Evolutionary conservation across 1,140 invertebrate species (phyloP), one percentile per base, ranked within the genome.

Genomic region (Trypoxylus dichotomus): DNA sequence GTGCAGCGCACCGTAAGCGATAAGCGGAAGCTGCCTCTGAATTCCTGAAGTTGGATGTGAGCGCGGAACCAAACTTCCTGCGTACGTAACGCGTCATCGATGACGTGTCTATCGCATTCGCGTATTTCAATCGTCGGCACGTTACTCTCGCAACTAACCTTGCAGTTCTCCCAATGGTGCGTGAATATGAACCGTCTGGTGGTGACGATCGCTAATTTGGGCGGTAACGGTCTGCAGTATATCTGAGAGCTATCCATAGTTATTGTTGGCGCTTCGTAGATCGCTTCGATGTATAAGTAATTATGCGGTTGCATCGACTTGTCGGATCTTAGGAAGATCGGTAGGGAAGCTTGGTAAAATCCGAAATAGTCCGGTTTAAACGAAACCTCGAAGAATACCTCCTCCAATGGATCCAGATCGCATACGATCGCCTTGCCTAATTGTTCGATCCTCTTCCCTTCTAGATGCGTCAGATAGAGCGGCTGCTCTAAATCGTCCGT

Each of bases 321-420:
- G 25, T 78, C 79, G 42, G 76, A 76, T 42, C 47, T 74, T 19
- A 79, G 13, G 43, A 76, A 78, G 41, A 79, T 76, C 3, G 78
- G 76, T 11, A 80, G 19, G 24, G 41, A 15, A 8, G 74, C 41
- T n/a, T 2, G n/a, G 37, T 63, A 68, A 1, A 11, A 24, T 3
- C 79, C 79, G 7, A n/a, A 58, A 1, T 7, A 10, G 8, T 19
- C 8, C 8, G 78, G 79, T 10, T 13, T 13, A 41, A 72, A 80
- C 2, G 7, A 43, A 2, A 76, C 47, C 6, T 74, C 15, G 15
- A 81, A 81, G 25, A 21, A 21, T 1, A 79, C 60, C 15, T 47
- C 19, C 24, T 76, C 75, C 3, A 79, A 24, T 6, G 80, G n/a
- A 24, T 76, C 43, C 13, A 81, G 29, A 10, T 58, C n/a, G n/a